Evolutionary conservation across 1,140 invertebrate species (phyloP).

Genomic region (Vollenhovia emeryi): DNA sequence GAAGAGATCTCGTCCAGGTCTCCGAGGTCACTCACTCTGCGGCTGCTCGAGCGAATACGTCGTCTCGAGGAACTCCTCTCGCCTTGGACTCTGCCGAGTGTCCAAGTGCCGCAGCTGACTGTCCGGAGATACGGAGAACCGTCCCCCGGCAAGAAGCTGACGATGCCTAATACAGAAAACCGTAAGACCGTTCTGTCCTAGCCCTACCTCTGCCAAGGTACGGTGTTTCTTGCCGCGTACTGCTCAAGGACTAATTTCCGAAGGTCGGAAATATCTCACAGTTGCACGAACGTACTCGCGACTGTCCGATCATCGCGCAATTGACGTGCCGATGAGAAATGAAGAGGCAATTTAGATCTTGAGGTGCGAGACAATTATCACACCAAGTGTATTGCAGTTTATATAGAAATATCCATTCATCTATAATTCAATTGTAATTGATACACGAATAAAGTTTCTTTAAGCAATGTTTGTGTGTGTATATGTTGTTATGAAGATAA

Average conservation of each 20-base stretch:
- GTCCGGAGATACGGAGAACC: conserved; percentile 76
- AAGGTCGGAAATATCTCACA: conserved; percentile 39
- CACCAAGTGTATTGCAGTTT: neutral
- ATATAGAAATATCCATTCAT: neutral
- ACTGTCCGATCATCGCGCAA: neutral
- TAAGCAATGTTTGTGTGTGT: no score
- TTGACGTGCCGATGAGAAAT: neutral
- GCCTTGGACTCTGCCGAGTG: conserved; percentile 66
- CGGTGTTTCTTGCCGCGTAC: conserved; percentile 62
- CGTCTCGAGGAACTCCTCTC: conserved; percentile 61
- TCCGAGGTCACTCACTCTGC: conserved; percentile 81
- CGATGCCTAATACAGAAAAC: conserved; percentile 84
- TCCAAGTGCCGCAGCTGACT: conserved; percentile 49
- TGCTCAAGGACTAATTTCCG: conserved; percentile 63
- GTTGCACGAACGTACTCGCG: neutral
- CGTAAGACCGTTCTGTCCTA: conserved; percentile 72
- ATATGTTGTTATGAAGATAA: neutral
- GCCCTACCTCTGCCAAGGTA: conserved; percentile 49
- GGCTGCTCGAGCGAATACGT: conserved; percentile 66
- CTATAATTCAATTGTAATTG: neutral
- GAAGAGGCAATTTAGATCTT: neutral
- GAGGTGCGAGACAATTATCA: neutral
- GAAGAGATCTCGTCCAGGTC: conserved; percentile 74
- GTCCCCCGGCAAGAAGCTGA: conserved; percentile 76
- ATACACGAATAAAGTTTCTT: neutral